Evolutionary conservation across 2,888 invertebrate genomes (phyloP).

Genomic region (Phragmatobia fuliginosa): DNA sequence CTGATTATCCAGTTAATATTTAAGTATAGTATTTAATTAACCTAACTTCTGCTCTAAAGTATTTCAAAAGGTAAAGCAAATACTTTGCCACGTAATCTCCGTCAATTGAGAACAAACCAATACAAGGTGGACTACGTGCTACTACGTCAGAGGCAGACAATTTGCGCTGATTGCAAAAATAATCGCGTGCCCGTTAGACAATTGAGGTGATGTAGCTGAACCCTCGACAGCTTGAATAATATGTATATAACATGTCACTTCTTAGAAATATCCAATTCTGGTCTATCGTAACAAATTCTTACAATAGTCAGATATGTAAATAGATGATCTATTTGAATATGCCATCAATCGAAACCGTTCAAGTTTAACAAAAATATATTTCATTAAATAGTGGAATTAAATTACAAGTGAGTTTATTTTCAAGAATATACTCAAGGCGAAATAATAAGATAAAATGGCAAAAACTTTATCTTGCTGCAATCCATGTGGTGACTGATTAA

Average conservation of each 20-base stretch:
- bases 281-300: not conserved
- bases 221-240: slow-evolving; percentile 19
- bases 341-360: no score
- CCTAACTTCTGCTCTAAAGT: not conserved
- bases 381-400: no score
- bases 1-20: no score
- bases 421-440: no score
- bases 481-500: no score
- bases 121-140: slow-evolving; percentile 35
- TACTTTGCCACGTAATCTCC: not conserved
- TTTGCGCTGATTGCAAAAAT: slow-evolving; percentile 78
- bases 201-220: slow-evolving; percentile 63
- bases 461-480: no score
- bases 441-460: no score
- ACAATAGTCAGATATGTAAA: not conserved
- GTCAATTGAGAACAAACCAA: slow-evolving; percentile 5
- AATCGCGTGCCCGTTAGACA: slow-evolving; percentile 69
- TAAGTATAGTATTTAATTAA: no score
- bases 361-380: no score
- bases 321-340: no score
- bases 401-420: no score
- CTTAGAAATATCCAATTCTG: not conserved
- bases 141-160: slow-evolving; percentile 58
- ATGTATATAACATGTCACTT: slow-evolving; percentile 19
- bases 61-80: not conserved